Conservation (phyloP, 2,888 invertebrate genomes). For the Acholoe squamosa region DNA sequence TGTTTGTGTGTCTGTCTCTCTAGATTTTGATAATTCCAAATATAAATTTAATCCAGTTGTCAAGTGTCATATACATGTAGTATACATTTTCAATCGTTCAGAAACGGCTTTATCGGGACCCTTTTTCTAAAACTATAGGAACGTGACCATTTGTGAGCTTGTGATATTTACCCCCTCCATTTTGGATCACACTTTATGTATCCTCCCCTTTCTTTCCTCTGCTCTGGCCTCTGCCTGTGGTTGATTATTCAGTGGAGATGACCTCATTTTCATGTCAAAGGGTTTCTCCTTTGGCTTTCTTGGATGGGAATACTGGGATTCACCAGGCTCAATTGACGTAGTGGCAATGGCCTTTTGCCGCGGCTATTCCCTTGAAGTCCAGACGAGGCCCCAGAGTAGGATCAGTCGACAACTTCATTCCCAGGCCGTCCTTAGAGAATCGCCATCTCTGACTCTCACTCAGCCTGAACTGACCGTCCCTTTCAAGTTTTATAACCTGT, state of each 20-base stretch:
- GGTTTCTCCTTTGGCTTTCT: neutral
- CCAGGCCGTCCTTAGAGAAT: neutral
- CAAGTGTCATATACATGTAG: too few species aligned
- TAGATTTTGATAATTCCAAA: too few species aligned
- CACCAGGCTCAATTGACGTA: neutral
- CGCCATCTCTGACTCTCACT: neutral
- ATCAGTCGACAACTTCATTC: neutral
- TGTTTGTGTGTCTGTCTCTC: too few species aligned
- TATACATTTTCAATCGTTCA: too few species aligned
- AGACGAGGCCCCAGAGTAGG: neutral
- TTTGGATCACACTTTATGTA: neutral
- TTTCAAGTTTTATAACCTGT: constrained; percentile 9
- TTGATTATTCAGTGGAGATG: too few species aligned
- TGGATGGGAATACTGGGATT: neutral
- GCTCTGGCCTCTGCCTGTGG: too few species aligned
- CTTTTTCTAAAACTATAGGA: too few species aligned
- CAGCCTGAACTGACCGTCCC: neutral
- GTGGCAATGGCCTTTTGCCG: neutral
- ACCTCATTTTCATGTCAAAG: too few species aligned
- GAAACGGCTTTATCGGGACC: too few species aligned
- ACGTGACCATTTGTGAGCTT: too few species aligned
- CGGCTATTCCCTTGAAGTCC: neutral
- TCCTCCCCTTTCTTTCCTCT: too few species aligned
- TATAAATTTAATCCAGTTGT: too few species aligned
- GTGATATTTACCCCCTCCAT: neutral